Evolutionary conservation across 2,113 vertebrate species (phyloP).

Genomic region (Chlamydotis undulata): DNA sequence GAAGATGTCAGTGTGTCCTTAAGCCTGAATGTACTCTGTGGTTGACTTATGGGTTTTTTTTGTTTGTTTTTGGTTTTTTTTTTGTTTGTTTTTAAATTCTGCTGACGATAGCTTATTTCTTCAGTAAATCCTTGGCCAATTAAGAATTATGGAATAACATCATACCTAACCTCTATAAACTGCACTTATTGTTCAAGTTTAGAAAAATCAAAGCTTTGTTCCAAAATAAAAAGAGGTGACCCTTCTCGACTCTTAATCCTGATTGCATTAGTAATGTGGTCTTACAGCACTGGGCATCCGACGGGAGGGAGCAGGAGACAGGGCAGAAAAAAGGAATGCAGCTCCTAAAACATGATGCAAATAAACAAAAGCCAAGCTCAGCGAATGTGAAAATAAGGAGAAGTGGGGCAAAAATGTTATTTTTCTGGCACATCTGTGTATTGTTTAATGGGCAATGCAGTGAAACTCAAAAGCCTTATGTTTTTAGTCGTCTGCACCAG

Average conservation of each 20-base stretch:
- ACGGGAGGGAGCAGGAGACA: background rate
- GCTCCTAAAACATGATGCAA: background rate
- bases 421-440: background rate
- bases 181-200: background rate
- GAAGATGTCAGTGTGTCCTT: constrained; percentile 59
- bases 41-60: background rate
- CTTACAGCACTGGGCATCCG: background rate
- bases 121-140: background rate
- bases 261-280: background rate
- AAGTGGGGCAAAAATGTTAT: background rate
- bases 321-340: background rate
- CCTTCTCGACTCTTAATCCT: background rate
- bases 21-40: background rate
- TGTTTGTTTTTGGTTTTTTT: no score
- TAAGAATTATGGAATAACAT: background rate
- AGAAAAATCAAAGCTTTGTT: background rate
- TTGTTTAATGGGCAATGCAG: background rate
- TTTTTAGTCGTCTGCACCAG: background rate
- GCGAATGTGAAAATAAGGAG: background rate
- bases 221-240: background rate
- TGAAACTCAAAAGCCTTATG: background rate
- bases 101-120: background rate
- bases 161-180: background rate
- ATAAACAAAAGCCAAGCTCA: background rate
- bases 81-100: background rate